A percentile compares a stretch with the other conserved stretches of the same genome.
Conservation (phyloP, 2,888 invertebrate species). For the Hylaea fasciaria region DNA sequence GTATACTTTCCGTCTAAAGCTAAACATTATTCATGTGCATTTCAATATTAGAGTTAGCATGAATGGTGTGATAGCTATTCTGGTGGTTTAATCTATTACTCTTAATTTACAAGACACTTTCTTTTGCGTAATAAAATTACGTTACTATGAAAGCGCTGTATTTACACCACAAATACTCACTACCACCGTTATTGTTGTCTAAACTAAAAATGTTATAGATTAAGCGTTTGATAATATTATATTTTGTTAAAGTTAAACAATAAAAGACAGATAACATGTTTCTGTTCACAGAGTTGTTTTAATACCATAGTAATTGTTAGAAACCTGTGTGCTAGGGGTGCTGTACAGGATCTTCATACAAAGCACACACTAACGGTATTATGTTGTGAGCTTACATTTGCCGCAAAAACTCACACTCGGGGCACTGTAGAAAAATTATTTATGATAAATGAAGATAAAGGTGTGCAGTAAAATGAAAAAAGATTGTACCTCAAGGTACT, state of each 20-base stretch:
- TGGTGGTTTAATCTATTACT: conserved; percentile 46
- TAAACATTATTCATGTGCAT: conserved; percentile 66
- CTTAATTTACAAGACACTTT: conserved; percentile 55
- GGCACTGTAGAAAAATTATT: not conserved
- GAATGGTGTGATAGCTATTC: conserved; percentile 66
- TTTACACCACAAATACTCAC: conserved; percentile 38
- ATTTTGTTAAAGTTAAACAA: conserved; percentile 82
- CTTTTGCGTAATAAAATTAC: conserved; percentile 74
- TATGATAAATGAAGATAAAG: not conserved
- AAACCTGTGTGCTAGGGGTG: not conserved
- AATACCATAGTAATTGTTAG: not conserved
- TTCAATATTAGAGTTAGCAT: conserved; percentile 55
- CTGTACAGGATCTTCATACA: too few relatives aligned
- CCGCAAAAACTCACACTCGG: too few relatives aligned
- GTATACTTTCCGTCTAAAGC: conserved; percentile 41
- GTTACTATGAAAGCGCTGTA: conserved; percentile 62
- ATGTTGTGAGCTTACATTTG: too few relatives aligned
- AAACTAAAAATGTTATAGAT: conserved; percentile 66
- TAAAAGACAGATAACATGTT: conserved; percentile 76
- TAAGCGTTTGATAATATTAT: conserved; percentile 77
- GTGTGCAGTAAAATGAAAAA: not conserved
- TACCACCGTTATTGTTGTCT: conserved; percentile 66
- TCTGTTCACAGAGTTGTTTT: conserved; percentile 29
- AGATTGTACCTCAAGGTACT: not conserved
- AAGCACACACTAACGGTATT: too few relatives aligned